A percentile compares a stretch with the other conserved stretches of the same genome.
These are phyloP conservation scores for Microtus ochrogaster DNA, from an alignment of 2,113 vertebrate species.

Conservation along the genomic window DNA sequence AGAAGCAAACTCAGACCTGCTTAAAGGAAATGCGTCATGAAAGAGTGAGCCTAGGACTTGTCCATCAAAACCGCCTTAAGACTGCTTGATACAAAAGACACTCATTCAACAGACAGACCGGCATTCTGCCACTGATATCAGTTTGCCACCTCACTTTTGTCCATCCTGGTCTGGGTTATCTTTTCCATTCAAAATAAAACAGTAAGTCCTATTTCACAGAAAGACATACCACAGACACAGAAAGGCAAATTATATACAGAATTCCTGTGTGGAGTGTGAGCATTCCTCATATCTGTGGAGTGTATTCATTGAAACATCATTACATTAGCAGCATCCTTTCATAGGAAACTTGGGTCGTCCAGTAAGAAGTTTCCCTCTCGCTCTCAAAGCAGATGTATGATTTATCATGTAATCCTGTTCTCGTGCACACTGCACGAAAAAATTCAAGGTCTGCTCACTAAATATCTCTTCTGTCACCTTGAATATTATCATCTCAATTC, in stretches of 20 bases:
- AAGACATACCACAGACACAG: background rate
- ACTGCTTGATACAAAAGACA: background rate
- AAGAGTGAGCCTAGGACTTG: background rate
- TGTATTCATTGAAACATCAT: background rate
- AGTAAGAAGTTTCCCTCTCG: background rate
- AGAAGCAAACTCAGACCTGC: background rate
- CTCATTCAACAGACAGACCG: background rate
- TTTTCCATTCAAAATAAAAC: conserved; percentile 31
- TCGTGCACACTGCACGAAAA: conserved; percentile 7
- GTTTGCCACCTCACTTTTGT: background rate
- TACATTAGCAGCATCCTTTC: conserved; percentile 25
- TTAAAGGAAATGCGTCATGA: background rate
- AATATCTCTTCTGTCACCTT: background rate
- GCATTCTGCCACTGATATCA: background rate
- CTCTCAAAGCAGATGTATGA: conserved; percentile 27
- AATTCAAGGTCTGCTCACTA: conserved; percentile 40
- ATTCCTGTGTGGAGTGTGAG: background rate
- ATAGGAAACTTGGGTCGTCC: background rate
- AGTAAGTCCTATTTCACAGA: background rate
- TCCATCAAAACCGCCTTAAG: background rate
- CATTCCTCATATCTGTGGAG: background rate
- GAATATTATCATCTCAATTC: conserved; percentile 44
- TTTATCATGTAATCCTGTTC: conserved; percentile 16
- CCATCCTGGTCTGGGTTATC: background rate
- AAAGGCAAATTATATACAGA: conserved; percentile 32